phyloP scores from a whole-genome alignment of 2,797 vertebrate genomes.

The Crocodylus rhombifer region DNA sequence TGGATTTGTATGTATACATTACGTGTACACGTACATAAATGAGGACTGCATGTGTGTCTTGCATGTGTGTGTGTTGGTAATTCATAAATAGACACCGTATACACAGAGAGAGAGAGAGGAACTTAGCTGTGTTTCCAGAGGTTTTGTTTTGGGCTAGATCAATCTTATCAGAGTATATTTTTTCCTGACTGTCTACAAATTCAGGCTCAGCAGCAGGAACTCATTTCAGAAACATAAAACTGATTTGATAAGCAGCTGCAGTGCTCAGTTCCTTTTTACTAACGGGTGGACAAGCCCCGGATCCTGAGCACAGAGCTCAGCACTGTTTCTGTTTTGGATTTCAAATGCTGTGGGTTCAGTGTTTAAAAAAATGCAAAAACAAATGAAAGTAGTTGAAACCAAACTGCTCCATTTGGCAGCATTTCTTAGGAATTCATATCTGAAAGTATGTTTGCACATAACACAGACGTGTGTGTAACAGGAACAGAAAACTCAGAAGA shows the following conservation, averaged over 20 bases:
- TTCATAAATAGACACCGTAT: background rate
- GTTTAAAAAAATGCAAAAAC: slow-evolving; percentile 42
- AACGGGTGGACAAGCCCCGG: slow-evolving; percentile 63
- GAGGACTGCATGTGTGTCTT: background rate
- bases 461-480: background rate
- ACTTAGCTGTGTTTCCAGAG: slow-evolving; percentile 41
- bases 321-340: slow-evolving; percentile 52
- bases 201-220: slow-evolving; percentile 78
- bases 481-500: slow-evolving; percentile 30
- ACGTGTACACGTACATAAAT: rapidly evolving
- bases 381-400: slow-evolving; percentile 45
- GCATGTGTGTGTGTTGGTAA: background rate
- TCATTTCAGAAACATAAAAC: slow-evolving; percentile 78
- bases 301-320: slow-evolving; percentile 45
- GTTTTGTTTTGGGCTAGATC: slow-evolving; percentile 70
- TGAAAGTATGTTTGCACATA: slow-evolving; percentile 53
- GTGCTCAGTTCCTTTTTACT: slow-evolving; percentile 63
- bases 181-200: slow-evolving; percentile 67
- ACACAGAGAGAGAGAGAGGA: slow-evolving; percentile 6
- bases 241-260: slow-evolving; percentile 82
- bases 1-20: background rate
- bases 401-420: background rate
- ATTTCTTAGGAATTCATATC: slow-evolving; percentile 65
- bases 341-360: slow-evolving; percentile 59
- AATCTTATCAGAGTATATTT: slow-evolving; percentile 37